phyloP scores from a whole-genome alignment of 2,797 vertebrate species.

The Danio jaintianensis region DNA sequence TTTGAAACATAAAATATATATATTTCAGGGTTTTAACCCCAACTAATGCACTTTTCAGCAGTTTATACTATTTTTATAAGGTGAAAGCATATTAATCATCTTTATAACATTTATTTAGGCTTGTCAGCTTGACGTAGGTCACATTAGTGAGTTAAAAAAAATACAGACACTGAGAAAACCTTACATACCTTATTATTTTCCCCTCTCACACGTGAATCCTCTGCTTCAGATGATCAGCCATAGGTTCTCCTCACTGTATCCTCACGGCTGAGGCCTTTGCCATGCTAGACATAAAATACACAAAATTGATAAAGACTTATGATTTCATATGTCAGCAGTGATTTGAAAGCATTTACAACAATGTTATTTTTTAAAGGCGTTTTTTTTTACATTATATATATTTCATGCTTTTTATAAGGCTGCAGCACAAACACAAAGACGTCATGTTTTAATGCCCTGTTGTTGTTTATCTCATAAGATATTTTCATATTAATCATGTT shows the following conservation, averaged over 20 bases:
- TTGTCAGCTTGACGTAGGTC: neutral
- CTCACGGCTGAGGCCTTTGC: constrained; percentile 13
- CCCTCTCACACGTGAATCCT: neutral
- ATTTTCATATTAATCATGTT: neutral
- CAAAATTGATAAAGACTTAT: constrained; percentile 13
- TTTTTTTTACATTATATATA: neutral
- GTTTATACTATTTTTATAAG: neutral
- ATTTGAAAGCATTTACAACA: neutral
- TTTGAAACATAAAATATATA: neutral
- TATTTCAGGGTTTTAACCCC: neutral
- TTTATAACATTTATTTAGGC: neutral
- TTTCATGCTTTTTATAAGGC: neutral
- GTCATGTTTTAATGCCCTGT: neutral
- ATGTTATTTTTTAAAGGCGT: neutral
- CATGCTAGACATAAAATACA: neutral
- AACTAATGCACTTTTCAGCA: neutral
- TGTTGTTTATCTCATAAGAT: neutral
- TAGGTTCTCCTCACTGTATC: neutral
- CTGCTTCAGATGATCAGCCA: constrained; percentile 7
- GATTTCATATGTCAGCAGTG: neutral
- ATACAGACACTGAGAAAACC: neutral
- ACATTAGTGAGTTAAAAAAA: constrained; percentile 8
- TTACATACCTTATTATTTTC: constrained; percentile 20
- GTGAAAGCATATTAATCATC: neutral
- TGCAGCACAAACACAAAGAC: neutral